A percentile compares a stretch with the other conserved stretches of the same genome.
These are phyloP conservation scores for Rhyacophila brunnea DNA, from an alignment of 1,140 invertebrate genomes.

Conservation along the genomic window DNA sequence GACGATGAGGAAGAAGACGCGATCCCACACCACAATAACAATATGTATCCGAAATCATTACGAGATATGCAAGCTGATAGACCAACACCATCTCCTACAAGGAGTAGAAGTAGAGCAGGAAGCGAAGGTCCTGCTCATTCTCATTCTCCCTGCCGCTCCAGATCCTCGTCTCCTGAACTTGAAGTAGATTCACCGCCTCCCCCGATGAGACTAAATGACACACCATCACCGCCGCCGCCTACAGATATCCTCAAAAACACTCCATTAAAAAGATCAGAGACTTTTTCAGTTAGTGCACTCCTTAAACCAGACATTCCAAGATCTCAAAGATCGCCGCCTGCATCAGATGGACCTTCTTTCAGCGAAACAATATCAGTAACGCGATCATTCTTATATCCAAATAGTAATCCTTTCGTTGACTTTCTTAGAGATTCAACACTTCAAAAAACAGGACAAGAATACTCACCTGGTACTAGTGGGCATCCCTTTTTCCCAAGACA, in stretches of 20 bases:
- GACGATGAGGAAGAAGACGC: constrained; percentile 57
- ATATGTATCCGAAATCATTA: constrained; percentile 43
- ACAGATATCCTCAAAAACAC: constrained; percentile 40
- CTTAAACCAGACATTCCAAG: constrained; percentile 72
- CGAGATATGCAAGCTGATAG: constrained; percentile 24
- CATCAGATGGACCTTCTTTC: constrained; percentile 47
- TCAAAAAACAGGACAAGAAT: constrained; percentile 42
- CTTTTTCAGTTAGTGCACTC: constrained; percentile 76
- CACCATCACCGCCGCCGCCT: constrained; percentile 55
- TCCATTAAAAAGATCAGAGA: constrained; percentile 68
- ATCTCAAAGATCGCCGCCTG: constrained; percentile 52
- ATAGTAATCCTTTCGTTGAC: constrained; percentile 54
- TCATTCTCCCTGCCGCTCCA: constrained; percentile 51
- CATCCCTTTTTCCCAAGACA: constrained; percentile 42
- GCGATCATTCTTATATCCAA: constrained; percentile 62
- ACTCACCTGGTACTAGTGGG: constrained; percentile 32
- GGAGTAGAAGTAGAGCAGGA: constrained; percentile 49
- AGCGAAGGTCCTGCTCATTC: constrained; percentile 36
- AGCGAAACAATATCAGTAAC: constrained; percentile 53
- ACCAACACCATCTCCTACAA: constrained; percentile 43
- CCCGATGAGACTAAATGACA: constrained; percentile 42
- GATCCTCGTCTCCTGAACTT: constrained; percentile 65
- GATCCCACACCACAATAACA: constrained; percentile 41
- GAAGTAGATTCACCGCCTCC: constrained; percentile 69
- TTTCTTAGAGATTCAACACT: constrained; percentile 52